phyloP scores from a whole-genome alignment of 2,113 vertebrate species.

The Xerus inauris region DNA sequence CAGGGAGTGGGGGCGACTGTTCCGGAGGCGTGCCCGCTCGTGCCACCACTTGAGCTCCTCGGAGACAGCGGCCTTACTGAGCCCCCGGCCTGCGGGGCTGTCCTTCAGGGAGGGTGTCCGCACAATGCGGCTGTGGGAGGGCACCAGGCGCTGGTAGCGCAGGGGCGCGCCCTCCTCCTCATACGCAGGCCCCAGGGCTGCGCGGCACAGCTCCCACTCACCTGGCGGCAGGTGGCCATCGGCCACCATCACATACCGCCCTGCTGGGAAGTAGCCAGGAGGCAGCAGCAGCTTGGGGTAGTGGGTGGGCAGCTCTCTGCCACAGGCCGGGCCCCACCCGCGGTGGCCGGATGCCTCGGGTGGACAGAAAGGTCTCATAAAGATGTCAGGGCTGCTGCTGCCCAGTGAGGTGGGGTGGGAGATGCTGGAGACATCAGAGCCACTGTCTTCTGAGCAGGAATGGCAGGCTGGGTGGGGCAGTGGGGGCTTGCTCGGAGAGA shows the following conservation, averaged over 20 bases:
- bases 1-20: constrained; percentile 79
- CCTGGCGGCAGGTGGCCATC: constrained; percentile 23
- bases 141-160: constrained; percentile 83
- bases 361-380: constrained; percentile 66
- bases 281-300: constrained; percentile 58
- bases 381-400: constrained; percentile 83
- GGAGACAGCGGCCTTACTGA: constrained; percentile 88
- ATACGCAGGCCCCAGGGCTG: constrained; percentile 63
- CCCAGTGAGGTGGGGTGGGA: constrained; percentile 86
- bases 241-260: constrained; percentile 65
- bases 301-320: constrained; percentile 42
- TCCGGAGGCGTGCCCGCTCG: constrained; percentile 87
- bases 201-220: constrained; percentile 67
- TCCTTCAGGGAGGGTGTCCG: constrained; percentile 91
- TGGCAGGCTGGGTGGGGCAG: constrained; percentile 82
- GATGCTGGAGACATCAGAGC: constrained; percentile 90
- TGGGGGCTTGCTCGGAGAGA: constrained; percentile 48
- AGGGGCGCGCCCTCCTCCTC: constrained; percentile 75
- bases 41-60: constrained; percentile 94
- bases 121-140: constrained; percentile 87
- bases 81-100: constrained; percentile 81
- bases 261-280: not conserved
- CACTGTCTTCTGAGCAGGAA: constrained; percentile 92
- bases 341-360: not conserved
- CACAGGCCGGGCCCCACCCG: not conserved